Conservation (phyloP, 1,140 invertebrate species). For the Monochamus saltuarius region DNA sequence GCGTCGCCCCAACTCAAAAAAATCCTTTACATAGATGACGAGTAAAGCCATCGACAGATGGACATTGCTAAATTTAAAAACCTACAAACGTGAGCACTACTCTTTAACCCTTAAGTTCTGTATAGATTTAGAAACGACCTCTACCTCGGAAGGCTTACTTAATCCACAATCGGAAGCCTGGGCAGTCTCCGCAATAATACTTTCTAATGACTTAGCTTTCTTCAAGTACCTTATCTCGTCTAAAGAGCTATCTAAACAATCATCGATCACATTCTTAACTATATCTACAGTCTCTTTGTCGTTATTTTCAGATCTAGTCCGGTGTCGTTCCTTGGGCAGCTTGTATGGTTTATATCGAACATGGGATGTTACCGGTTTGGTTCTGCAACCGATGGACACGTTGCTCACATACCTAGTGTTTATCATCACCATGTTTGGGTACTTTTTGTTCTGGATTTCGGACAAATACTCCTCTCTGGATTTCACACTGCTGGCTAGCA, state of each 20-base stretch:
- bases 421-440: conserved; percentile 54
- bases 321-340: conserved; percentile 50
- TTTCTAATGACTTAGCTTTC: conserved; percentile 48
- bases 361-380: conserved; percentile 48
- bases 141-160: conserved; percentile 38
- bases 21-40: no score
- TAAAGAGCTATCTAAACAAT: conserved; percentile 33
- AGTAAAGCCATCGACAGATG: no score
- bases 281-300: conserved; percentile 51
- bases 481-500: conserved; percentile 59
- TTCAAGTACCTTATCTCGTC: conserved; percentile 43
- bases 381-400: conserved; percentile 59
- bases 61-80: no score
- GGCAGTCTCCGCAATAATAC: conserved; percentile 37
- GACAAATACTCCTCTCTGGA: conserved; percentile 57
- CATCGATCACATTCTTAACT: conserved; percentile 41
- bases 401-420: conserved; percentile 59
- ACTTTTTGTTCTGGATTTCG: conserved; percentile 49
- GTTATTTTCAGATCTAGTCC: conserved; percentile 62
- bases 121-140: conserved; percentile 45
- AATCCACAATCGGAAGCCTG: conserved; percentile 25
- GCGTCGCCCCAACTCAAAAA: no score
- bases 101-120: conserved; percentile 45
- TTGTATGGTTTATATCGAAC: conserved; percentile 46
- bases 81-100: conserved; percentile 9